phyloP scores from a whole-genome alignment of 2,113 vertebrate genomes.

The Amphiprion ocellaris region DNA sequence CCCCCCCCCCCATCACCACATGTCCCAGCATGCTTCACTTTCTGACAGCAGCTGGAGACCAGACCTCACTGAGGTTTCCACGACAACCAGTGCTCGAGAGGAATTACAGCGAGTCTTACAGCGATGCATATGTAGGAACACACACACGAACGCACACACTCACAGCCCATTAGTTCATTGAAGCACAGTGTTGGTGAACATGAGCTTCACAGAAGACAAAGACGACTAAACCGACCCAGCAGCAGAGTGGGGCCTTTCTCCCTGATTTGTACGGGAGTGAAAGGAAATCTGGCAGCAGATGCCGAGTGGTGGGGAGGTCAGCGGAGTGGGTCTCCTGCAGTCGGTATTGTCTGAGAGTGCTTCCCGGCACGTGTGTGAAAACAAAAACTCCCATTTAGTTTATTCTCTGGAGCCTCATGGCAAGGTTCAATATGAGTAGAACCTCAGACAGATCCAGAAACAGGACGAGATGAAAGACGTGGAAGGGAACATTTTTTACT shows the following conservation, averaged over 20 bases:
- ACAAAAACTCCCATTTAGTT: conserved; percentile 62
- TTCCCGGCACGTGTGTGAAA: conserved; percentile 48
- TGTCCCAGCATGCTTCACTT: conserved; percentile 61
- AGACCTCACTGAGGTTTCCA: conserved; percentile 67
- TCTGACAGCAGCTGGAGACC: conserved; percentile 65
- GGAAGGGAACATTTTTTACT: not conserved
- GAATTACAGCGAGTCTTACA: conserved; percentile 24
- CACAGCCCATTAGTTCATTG: conserved; percentile 20
- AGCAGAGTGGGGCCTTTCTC: conserved; percentile 35
- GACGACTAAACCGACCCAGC: conserved; percentile 18
- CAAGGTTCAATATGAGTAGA: conserved; percentile 27
- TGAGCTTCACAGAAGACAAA: conserved; percentile 4
- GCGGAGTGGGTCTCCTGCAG: conserved; percentile 40
- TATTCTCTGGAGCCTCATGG: conserved; percentile 28
- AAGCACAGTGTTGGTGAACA: conserved; percentile 13
- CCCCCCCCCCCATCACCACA: conserved; percentile 14
- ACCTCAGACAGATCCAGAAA: conserved; percentile 17
- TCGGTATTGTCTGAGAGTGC: conserved; percentile 54
- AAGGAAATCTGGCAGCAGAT: conserved; percentile 74
- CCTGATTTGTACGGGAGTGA: conserved; percentile 55
- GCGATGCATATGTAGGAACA: conserved; percentile 18
- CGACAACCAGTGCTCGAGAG: conserved; percentile 52
- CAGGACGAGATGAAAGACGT: conserved; percentile 2
- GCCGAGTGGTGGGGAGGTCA: conserved; percentile 41
- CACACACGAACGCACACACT: conserved; percentile 17